Percentiles rank a stretch among this genome's conserved stretches.
These are phyloP conservation scores for Callipepla squamata DNA, from an alignment of 2,113 vertebrate species.

Conservation along the genomic window DNA sequence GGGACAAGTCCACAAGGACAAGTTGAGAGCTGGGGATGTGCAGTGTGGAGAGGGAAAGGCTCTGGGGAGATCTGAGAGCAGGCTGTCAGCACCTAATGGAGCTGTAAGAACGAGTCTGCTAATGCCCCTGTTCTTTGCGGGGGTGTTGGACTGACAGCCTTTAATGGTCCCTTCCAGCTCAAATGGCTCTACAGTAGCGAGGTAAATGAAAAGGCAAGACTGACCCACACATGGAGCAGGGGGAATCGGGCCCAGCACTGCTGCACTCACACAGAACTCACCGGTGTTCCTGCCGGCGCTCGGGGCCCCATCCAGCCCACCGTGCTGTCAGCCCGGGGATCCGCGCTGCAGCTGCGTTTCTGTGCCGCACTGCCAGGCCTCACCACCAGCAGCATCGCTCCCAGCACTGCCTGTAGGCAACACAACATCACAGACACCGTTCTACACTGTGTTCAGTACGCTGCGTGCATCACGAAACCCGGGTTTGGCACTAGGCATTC, in stretches of 20 bases:
- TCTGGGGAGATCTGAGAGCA: no score
- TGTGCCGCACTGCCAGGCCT: not conserved
- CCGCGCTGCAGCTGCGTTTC: not conserved
- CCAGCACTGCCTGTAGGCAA: not conserved
- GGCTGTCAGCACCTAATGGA: no score
- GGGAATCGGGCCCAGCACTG: not conserved
- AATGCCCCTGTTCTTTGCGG: no score
- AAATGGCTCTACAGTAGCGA: not conserved
- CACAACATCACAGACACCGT: accelerated
- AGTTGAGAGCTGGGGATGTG: no score
- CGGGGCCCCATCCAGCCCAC: no score
- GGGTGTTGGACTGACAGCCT: not conserved
- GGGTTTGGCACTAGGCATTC: not conserved
- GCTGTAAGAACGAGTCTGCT: no score
- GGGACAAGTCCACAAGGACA: no score
- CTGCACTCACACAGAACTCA: not conserved
- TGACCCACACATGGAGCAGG: not conserved
- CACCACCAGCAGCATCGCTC: not conserved
- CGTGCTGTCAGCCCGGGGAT: not conserved
- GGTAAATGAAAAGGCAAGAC: not conserved
- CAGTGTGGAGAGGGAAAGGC: no score
- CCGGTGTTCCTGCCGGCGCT: no score
- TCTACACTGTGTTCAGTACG: accelerated
- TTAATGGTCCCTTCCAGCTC: not conserved
- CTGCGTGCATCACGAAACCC: not conserved